Base-by-base conservation (phyloP, 1,140 invertebrate species). In the Drosophila azteca region DNA sequence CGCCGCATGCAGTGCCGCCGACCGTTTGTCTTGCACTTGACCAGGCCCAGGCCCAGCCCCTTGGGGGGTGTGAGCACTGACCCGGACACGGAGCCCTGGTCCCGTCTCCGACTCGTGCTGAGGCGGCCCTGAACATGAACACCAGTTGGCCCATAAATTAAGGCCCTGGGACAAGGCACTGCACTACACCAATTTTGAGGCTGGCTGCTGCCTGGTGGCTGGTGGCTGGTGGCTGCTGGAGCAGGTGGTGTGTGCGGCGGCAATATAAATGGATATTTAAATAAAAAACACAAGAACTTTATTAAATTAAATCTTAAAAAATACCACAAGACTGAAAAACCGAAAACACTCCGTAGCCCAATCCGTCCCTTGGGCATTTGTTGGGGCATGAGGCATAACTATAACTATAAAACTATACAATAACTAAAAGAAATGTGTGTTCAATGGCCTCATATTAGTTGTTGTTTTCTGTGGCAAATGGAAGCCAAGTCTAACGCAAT, bases 21-120 rank as follows among this genome's bases (percentile, higher is more conserved):
- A 75, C 82, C 81, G 81, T 84, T 84, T 84, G 81, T 84, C 81
- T 84, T 85, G 78, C 82, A 87, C 78, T 82, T 87, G 81, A 84
- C 82, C 81, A 77, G 81, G 20, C 44, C 55, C 44, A 44, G 55
- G 41, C 54, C 31, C 54, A 15, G 15, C n/a, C 39, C 15, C 9
- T 8, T n/a, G 48, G 20, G 48, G 6, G 8, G 26, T 9, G 3
- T 17, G 31, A 15, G 44, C 55, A 80, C 68, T 55, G 44, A 65
- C 60, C 22, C 31, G 31, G 31, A 35, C 31, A 8, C 29, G 59
- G 17, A 29, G 22, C 41, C 24, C 17, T 11, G 35, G 35, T 4
- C 35, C 5, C 35, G 3, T 2, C 35, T 11, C 11, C 35, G 35
- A 39, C 35, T 39, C 31, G 8, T 39, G 35, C 35, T 35, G 29